A percentile compares a stretch with the other conserved stretches of the same genome.
phyloP scores from a whole-genome alignment of 37 sponge, comb jelly and placozoan genomes.

The Aplysina aerophoba region DNA sequence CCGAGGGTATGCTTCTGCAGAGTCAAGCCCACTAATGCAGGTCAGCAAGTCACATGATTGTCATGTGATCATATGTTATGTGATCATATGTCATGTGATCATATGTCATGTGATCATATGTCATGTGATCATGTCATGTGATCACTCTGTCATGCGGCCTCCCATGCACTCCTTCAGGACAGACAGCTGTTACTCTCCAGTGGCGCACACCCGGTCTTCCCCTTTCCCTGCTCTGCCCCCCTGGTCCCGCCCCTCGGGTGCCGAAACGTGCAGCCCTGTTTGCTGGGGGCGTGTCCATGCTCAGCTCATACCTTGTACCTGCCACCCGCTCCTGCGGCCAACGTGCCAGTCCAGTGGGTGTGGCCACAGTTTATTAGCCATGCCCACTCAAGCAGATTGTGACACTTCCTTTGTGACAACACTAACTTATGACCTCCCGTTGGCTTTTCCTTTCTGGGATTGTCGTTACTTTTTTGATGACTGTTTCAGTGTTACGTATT shows the following conservation, averaged over 20 bases:
- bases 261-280: too few species aligned
- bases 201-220: not conserved
- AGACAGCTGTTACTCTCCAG: slow-evolving; percentile 6
- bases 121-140: not conserved
- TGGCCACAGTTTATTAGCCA: slow-evolving; percentile 9
- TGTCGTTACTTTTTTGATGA: not conserved
- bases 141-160: not conserved
- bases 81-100: slow-evolving; percentile 1
- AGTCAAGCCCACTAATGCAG: slow-evolving; percentile 50
- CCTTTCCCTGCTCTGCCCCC: too few species aligned
- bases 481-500: not conserved
- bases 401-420: too few species aligned
- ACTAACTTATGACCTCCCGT: too few species aligned
- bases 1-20: slow-evolving; percentile 62
- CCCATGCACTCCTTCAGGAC: not conserved
- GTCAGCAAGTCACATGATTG: slow-evolving; percentile 13
- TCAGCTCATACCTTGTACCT: too few species aligned
- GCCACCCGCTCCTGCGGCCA: not conserved
- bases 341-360: slow-evolving; percentile 3
- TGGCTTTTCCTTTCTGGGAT: not conserved
- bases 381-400: slow-evolving; percentile 10
- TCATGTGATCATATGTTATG: slow-evolving; percentile 16
- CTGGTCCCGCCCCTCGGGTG: too few species aligned
- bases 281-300: too few species aligned
- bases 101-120: not conserved